Conservation (phyloP, 30 jellyfish, hydroid and myxozoan species). For the Cassiopea xamachana region DNA sequence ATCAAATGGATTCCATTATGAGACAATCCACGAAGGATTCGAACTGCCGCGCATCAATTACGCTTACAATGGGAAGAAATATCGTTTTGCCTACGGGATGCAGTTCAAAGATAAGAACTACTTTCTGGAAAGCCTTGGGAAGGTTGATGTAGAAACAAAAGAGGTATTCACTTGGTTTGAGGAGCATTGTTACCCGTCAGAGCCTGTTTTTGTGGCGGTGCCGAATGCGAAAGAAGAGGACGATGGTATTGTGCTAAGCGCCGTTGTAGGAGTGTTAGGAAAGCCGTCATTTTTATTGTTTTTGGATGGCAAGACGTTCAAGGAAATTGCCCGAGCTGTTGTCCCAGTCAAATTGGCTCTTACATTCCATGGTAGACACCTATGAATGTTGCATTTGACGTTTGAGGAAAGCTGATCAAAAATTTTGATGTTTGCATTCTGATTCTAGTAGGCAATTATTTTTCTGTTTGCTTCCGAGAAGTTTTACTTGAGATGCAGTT, state of each 20-base stretch:
- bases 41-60: constrained; percentile 83
- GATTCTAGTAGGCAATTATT: no score
- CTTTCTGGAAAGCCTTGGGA: constrained; percentile 65
- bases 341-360: constrained; percentile 77
- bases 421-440: no score
- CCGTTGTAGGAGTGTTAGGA: constrained; percentile 86
- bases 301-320: constrained; percentile 81
- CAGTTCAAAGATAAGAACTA: constrained; percentile 61
- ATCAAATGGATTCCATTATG: constrained; percentile 28
- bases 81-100: constrained; percentile 64
- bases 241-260: constrained; percentile 81
- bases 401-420: no score
- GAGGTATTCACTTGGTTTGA: constrained; percentile 63
- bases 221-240: constrained; percentile 84
- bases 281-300: constrained; percentile 77
- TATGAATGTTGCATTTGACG: background rate
- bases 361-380: constrained; percentile 69
- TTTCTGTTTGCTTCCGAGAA: no score
- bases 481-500: no score
- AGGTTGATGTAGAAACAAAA: constrained; percentile 69
- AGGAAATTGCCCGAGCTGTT: constrained; percentile 84
- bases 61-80: constrained; percentile 65
- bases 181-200: constrained; percentile 83
- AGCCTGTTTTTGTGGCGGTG: constrained; percentile 72
- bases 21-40: constrained; percentile 48